A percentile compares a stretch with the other conserved stretches of the same genome.
Conservation (phyloP, 2,888 invertebrate species). For the Leuctra nigra region DNA sequence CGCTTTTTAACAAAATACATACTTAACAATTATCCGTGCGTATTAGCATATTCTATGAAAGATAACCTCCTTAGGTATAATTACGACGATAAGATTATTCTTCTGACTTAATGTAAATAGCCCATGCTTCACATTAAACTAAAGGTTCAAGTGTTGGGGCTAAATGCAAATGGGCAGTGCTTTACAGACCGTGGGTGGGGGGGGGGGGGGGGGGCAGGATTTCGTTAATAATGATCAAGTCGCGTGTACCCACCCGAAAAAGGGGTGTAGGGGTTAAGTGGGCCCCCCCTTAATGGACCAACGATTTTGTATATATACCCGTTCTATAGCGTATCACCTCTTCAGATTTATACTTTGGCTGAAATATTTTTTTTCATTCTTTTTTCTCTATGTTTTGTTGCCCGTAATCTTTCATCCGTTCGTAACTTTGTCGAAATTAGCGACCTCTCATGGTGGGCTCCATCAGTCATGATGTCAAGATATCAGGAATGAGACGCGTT, state of each 20-base stretch:
- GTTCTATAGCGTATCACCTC: too few species aligned
- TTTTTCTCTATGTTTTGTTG: too few species aligned
- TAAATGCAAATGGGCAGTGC: too few species aligned
- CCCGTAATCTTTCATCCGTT: too few species aligned
- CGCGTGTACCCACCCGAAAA: background rate
- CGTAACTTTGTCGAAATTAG: too few species aligned
- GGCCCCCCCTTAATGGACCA: conserved; percentile 13
- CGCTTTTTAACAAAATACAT: background rate
- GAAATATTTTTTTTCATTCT: too few species aligned
- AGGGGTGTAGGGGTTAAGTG: conserved; percentile 11
- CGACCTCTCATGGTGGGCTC: too few species aligned
- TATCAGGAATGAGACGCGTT: background rate
- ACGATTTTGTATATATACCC: conserved; percentile 11
- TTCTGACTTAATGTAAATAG: too few species aligned
- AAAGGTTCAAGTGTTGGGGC: too few species aligned
- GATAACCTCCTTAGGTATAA: conserved; percentile 2
- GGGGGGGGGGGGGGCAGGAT: background rate
- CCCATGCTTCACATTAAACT: too few species aligned
- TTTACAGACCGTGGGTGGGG: background rate
- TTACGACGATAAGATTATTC: too few species aligned
- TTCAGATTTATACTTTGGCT: too few species aligned
- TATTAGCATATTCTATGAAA: conserved; percentile 6
- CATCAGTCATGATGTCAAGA: background rate
- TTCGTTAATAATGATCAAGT: conserved; percentile 11
- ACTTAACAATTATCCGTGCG: conserved; percentile 11